These are phyloP conservation scores for Xestia xanthographa DNA, from an alignment of 2,888 invertebrate species.

Conservation along the genomic window DNA sequence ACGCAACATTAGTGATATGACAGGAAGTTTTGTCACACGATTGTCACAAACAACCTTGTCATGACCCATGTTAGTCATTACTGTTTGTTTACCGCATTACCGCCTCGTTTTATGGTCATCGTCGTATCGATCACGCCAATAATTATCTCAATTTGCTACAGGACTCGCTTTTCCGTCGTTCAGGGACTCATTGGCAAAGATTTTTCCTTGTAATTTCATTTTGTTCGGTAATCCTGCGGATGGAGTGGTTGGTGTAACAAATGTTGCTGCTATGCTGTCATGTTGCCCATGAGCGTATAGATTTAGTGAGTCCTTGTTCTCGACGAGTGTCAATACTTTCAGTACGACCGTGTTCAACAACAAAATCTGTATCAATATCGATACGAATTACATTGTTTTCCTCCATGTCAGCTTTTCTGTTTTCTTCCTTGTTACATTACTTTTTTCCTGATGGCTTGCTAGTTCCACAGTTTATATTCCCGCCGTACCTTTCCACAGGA, in stretches of 20 bases:
- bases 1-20: conserved; percentile 47
- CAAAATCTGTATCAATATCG: neutral
- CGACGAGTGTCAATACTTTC: conserved; percentile 1
- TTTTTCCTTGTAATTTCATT: conserved; percentile 19
- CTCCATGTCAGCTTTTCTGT: neutral
- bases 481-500: neutral
- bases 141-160: conserved; percentile 45
- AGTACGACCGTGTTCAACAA: neutral
- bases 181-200: conserved; percentile 1
- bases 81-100: conserved; percentile 28
- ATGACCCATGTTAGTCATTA: conserved; percentile 53
- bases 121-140: conserved; percentile 49
- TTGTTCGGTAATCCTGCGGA: neutral
- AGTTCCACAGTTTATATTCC: neutral
- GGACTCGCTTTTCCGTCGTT: conserved; percentile 40
- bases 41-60: conserved; percentile 55
- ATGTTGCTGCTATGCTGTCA: neutral
- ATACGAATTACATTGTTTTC: conserved; percentile 13
- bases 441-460: neutral
- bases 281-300: neutral
- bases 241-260: neutral
- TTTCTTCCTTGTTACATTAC: neutral
- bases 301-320: neutral
- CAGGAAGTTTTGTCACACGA: conserved; percentile 52
- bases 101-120: conserved; percentile 45